Evolutionary conservation across 2,113 vertebrate genomes (phyloP).

Genomic region (Oxygymnocypris stewartii): DNA sequence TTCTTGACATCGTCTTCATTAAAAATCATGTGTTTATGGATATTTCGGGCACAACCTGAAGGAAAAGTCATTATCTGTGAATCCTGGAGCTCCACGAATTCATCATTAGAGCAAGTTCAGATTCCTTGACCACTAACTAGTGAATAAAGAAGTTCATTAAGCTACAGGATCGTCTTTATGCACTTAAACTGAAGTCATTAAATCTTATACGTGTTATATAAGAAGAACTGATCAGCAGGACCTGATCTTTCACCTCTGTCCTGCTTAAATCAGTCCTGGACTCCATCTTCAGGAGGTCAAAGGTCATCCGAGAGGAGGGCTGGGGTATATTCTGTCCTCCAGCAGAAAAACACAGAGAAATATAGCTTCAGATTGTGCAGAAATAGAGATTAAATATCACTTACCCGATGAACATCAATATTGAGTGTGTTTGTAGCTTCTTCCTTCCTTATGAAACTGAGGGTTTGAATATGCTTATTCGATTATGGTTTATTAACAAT

Average conservation of each 20-base stretch:
- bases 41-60: neutral
- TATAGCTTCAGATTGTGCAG: neutral
- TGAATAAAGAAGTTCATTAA: too few relatives aligned
- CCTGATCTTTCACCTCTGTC: neutral
- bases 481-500: neutral
- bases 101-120: neutral
- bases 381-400: neutral
- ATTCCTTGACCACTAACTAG: neutral
- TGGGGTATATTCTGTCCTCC: neutral
- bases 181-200: neutral
- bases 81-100: neutral
- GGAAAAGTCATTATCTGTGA: neutral
- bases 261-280: neutral
- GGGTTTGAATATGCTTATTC: neutral
- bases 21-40: neutral
- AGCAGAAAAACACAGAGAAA: neutral
- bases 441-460: neutral
- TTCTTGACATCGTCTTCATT: neutral
- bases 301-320: neutral
- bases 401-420: neutral
- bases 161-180: neutral
- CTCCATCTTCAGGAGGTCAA: neutral
- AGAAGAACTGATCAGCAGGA: neutral
- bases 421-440: neutral
- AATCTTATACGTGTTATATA: neutral